phyloP scores from a whole-genome alignment of 2,113 vertebrate genomes.

The Neogale vison region DNA sequence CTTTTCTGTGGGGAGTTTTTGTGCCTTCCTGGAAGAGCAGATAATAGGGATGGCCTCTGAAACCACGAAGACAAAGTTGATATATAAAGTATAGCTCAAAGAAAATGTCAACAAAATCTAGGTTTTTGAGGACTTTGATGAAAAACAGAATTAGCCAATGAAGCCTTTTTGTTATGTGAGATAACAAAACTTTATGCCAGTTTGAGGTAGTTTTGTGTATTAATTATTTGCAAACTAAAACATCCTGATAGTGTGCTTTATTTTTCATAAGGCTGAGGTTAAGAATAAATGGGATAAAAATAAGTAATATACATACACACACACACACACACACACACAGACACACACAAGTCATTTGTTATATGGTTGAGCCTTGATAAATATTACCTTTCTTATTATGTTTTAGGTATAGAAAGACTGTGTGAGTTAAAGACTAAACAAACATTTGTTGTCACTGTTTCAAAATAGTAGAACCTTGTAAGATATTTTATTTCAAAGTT shows the following conservation, averaged over 20 bases:
- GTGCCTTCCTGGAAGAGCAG: not conserved
- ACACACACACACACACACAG: not conserved
- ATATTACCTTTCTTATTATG: not conserved
- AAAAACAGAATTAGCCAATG: not conserved
- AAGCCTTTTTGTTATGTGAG: not conserved
- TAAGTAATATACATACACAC: not conserved
- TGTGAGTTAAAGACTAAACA: not conserved
- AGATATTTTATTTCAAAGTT: constrained; percentile 25
- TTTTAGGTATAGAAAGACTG: not conserved
- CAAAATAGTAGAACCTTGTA: constrained; percentile 19
- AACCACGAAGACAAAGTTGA: not conserved
- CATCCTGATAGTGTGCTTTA: not conserved
- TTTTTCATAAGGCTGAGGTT: not conserved
- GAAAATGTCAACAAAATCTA: not conserved
- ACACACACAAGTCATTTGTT: not conserved
- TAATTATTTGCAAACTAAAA: constrained; percentile 38
- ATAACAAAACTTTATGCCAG: not conserved
- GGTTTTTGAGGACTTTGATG: not conserved
- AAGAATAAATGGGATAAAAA: constrained; percentile 10
- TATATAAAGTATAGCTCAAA: not conserved
- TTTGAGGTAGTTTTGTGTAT: constrained; percentile 13
- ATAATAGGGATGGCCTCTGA: not conserved
- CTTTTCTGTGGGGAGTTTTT: not conserved
- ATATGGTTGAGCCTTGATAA: not conserved
- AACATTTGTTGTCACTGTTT: constrained; percentile 49